A percentile compares a stretch with the other conserved stretches of the same genome.
phyloP scores from a whole-genome alignment of 2,888 invertebrate genomes.

The Cosmia trapezina region DNA sequence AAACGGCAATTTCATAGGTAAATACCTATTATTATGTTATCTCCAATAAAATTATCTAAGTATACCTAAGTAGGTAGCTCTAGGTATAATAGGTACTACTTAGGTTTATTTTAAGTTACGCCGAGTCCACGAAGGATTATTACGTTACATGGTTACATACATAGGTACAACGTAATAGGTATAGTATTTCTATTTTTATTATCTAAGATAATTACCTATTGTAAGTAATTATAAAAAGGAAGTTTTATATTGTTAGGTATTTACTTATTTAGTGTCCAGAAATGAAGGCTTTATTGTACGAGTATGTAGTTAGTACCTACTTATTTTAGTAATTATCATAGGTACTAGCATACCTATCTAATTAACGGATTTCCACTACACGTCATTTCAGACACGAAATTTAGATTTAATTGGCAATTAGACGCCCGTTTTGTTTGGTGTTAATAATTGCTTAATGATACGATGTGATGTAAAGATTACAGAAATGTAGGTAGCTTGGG shows the following conservation, averaged over 20 bases:
- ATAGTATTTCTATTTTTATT: neutral
- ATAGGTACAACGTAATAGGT: too few species aligned
- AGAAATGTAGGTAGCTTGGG: neutral
- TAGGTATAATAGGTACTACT: neutral
- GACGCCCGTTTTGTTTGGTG: constrained; percentile 8
- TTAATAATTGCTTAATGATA: constrained; percentile 10
- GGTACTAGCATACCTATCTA: constrained; percentile 15
- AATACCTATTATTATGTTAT: too few species aligned
- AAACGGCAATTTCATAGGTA: too few species aligned
- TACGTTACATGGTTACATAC: neutral
- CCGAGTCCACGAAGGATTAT: constrained; percentile 1
- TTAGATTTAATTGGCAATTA: constrained; percentile 45
- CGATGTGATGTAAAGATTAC: neutral
- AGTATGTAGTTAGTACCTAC: neutral
- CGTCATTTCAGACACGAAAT: constrained; percentile 48
- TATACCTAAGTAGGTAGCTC: neutral
- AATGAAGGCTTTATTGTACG: constrained; percentile 22
- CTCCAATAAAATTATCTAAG: neutral
- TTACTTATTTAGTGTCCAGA: neutral
- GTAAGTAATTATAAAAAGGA: neutral
- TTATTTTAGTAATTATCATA: constrained; percentile 10
- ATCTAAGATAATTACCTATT: too few species aligned
- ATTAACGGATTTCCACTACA: constrained; percentile 55
- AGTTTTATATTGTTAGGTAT: neutral
- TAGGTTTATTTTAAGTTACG: constrained; percentile 6